phyloP scores from a whole-genome alignment of 2,888 invertebrate genomes.

The Morpho achilles region DNA sequence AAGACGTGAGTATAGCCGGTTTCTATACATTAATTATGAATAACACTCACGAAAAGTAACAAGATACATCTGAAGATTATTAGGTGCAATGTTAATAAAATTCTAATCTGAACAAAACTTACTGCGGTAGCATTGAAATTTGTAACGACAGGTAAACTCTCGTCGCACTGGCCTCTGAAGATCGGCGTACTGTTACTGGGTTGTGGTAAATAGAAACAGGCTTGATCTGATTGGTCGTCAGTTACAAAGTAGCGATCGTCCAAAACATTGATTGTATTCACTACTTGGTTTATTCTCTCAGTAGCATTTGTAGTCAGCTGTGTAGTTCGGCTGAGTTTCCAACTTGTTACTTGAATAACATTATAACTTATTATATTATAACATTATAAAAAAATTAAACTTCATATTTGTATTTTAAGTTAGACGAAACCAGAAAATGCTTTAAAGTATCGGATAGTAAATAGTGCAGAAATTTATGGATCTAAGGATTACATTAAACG shows the following conservation, averaged over 20 bases:
- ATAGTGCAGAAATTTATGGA: no score
- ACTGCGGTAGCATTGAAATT: conserved; percentile 34
- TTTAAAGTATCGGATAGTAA: not conserved
- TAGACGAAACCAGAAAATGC: not conserved
- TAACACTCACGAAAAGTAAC: no score
- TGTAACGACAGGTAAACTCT: conserved; percentile 32
- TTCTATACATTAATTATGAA: no score
- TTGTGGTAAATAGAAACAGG: conserved; percentile 38
- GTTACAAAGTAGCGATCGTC: not conserved
- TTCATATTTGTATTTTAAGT: not conserved
- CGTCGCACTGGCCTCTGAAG: no score
- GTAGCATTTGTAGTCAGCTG: not conserved
- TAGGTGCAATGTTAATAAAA: no score
- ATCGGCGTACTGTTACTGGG: conserved; percentile 3
- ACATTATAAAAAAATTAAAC: no score
- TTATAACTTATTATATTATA: not conserved
- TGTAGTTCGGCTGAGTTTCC: conserved; percentile 4
- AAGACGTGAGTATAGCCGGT: no score
- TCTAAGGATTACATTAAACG: no score
- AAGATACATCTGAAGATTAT: no score
- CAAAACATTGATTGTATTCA: not conserved
- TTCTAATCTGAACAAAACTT: not conserved
- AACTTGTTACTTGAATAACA: not conserved
- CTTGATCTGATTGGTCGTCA: conserved; percentile 7
- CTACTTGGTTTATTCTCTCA: not conserved